phyloP scores from a whole-genome alignment of 2,797 vertebrate genomes.

The Octomys mimax region DNA sequence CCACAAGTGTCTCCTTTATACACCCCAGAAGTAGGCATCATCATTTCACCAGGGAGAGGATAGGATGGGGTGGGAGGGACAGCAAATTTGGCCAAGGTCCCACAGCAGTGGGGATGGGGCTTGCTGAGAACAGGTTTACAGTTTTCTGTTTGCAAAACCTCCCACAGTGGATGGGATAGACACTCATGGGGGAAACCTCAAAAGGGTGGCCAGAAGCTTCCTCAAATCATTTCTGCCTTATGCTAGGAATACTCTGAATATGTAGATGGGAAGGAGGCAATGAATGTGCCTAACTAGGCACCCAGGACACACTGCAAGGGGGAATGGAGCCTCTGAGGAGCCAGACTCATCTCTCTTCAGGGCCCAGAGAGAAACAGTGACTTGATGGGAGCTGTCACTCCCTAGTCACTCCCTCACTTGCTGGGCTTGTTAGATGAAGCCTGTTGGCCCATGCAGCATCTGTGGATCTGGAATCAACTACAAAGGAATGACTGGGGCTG shows the following conservation, averaged over 20 bases:
- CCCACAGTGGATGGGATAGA: background rate
- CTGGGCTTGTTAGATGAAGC: background rate
- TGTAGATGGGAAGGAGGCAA: background rate
- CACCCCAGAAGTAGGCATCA: background rate
- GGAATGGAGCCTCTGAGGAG: background rate
- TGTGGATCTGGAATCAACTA: background rate
- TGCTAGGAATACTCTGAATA: background rate
- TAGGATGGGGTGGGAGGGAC: fast-evolving
- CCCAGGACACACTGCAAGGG: background rate
- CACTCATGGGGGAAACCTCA: background rate
- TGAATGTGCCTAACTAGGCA: background rate
- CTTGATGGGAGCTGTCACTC: background rate
- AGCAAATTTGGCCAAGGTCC: background rate
- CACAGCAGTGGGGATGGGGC: background rate
- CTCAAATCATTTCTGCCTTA: background rate
- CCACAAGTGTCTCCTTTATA: background rate
- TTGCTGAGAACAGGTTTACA: background rate
- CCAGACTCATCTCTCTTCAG: background rate
- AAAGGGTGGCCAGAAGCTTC: background rate
- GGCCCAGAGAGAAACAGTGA: background rate
- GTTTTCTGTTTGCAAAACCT: background rate
- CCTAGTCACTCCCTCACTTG: background rate
- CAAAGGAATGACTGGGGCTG: background rate
- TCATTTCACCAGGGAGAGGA: background rate
- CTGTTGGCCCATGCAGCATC: background rate